Conservation (phyloP, 2,113 vertebrate species). For the Tyrannus savana region DNA sequence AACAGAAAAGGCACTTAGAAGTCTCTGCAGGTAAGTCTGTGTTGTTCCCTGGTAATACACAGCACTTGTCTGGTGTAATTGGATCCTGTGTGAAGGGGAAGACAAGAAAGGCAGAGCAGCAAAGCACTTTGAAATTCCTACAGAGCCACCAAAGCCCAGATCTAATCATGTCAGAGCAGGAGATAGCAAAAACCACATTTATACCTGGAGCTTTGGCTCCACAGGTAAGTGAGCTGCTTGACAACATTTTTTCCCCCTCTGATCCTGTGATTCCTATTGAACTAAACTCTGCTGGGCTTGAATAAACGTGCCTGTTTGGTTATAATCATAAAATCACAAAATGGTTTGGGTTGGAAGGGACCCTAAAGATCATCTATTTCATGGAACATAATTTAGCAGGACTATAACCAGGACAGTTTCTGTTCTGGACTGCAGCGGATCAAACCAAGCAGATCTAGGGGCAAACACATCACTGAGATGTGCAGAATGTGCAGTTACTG, state of each 20-base stretch:
- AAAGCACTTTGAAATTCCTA: neutral
- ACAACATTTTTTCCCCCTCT: neutral
- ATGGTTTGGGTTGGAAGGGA: neutral
- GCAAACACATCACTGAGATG: neutral
- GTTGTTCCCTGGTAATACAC: neutral
- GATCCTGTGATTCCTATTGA: neutral
- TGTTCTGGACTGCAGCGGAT: neutral
- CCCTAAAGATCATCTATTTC: neutral
- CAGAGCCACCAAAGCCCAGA: conserved; percentile 21
- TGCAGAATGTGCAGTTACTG: neutral
- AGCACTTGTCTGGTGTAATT: neutral
- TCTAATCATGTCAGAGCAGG: neutral
- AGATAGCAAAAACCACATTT: neutral
- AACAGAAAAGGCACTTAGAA: neutral
- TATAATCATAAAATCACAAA: neutral
- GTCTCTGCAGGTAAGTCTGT: neutral
- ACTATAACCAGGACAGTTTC: neutral
- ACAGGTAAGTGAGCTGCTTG: neutral
- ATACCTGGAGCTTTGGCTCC: neutral
- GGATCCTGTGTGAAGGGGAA: neutral
- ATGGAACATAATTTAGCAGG: neutral
- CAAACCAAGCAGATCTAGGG: neutral
- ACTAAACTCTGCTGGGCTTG: neutral
- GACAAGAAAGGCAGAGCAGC: neutral
- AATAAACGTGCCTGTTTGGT: neutral